Conservation (phyloP, 2,797 vertebrate genomes). For the Sciurus carolinensis region DNA sequence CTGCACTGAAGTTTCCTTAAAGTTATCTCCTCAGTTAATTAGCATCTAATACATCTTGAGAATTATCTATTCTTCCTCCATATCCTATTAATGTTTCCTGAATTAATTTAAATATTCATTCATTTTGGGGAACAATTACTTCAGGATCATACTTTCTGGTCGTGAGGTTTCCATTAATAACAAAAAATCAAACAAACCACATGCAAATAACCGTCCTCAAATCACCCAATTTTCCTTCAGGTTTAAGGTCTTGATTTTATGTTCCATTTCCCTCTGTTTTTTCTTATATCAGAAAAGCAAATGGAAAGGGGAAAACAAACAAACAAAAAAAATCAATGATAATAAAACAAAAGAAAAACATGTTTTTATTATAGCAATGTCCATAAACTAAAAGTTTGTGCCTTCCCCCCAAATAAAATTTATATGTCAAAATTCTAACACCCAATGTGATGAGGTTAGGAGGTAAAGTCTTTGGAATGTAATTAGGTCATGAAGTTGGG, state of each 20-base stretch:
- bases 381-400: not conserved
- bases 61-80: not conserved
- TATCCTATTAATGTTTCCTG: not conserved
- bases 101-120: not conserved
- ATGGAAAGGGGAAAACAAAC: not conserved
- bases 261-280: not conserved
- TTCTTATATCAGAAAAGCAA: not conserved
- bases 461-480: no score
- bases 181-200: not conserved
- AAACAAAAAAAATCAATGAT: not conserved
- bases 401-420: not conserved
- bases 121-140: rapidly evolving
- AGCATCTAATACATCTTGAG: not conserved
- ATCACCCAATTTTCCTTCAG: not conserved
- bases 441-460: not conserved
- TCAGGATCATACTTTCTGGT: not conserved
- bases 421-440: not conserved
- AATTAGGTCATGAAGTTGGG: not conserved
- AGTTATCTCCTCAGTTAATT: not conserved
- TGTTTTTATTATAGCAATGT: not conserved
- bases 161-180: not conserved
- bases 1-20: not conserved
- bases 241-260: not conserved
- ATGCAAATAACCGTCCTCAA: not conserved
- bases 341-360: not conserved